Evolutionary conservation across 92 coral and sea anemone species (phyloP), one percentile per base, ranked within the genome.

Genomic region (Pocillopora grandis): DNA sequence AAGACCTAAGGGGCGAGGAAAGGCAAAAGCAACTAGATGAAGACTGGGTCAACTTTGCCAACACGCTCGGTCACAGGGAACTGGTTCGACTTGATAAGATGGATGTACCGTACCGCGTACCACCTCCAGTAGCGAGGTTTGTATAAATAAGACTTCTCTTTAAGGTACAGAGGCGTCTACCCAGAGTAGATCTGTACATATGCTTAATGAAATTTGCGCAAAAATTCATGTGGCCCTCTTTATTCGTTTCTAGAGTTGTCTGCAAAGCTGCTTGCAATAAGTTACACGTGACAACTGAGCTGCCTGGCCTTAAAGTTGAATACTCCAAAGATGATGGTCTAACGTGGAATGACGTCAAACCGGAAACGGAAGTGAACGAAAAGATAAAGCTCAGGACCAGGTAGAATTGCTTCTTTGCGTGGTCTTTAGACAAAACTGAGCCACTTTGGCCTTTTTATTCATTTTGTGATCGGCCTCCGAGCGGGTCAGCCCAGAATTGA

Each of bases 221-320:
- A 23, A 67, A 8, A 66, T 21, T 10, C 33, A 10, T 23, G 8
- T 9, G 31, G 71, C 21, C 36, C 14, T 13, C 55, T 35, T 3
- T 68, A 48, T 33, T 31, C 27, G 9, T 12, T 35, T 23, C 68
- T 37, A 21, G n/a, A 42, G 8, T 42, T 42, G 52, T 76, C 12
- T n/a, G 56, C 76, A 85, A 84, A 77, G 42, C 69, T 35, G 71
- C 66, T 19, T 86, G 84, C 9, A 90, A 88, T 66, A 84, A 65
- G 72, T 84, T 87, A 72, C 80, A 78, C 64, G 91, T 87, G 71
- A 89, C 85, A 20, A 85, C 95, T 9, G 85, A 91, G 8, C 56
- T 93, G 23, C 95, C 98, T 55, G 98, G 98, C 55, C 92, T 94
- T 49, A 63, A 77, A 62, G 91, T 94, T 18, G 91, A 94, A 76